Conservation (phyloP, 2,888 invertebrate genomes). For the Synanthedon myopaeformis region DNA sequence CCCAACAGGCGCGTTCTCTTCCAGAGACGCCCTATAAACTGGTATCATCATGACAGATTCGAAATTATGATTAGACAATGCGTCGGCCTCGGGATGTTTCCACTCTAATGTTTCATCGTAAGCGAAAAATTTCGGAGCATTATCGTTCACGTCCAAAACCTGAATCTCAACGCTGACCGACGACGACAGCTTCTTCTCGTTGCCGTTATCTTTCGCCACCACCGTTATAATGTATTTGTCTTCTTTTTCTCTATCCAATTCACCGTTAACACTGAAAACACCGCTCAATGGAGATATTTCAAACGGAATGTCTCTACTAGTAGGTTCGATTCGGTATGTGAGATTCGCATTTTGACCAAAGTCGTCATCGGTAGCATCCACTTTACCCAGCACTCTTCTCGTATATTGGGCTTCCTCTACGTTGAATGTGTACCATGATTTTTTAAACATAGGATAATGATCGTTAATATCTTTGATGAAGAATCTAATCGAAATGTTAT, state of each 20-base stretch:
- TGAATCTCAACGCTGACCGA: slow-evolving; percentile 84
- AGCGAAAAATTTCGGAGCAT: slow-evolving; percentile 82
- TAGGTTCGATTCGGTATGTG: slow-evolving; percentile 73
- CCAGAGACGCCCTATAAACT: slow-evolving; percentile 80
- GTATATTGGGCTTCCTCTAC: slow-evolving; percentile 83
- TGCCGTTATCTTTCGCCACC: slow-evolving; percentile 80
- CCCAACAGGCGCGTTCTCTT: slow-evolving; percentile 81
- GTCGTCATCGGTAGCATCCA: slow-evolving; percentile 84
- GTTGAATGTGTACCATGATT: slow-evolving; percentile 86
- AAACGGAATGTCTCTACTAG: slow-evolving; percentile 72
- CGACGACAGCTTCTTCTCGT: slow-evolving; percentile 72
- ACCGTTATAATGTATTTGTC: slow-evolving; percentile 79
- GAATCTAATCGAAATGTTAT: slow-evolving; percentile 77
- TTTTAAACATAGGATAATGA: slow-evolving; percentile 84
- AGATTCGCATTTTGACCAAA: slow-evolving; percentile 84
- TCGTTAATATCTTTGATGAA: slow-evolving; percentile 84
- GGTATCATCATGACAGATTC: slow-evolving; percentile 72
- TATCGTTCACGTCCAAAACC: slow-evolving; percentile 86
- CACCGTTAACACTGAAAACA: slow-evolving; percentile 78
- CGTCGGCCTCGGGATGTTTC: slow-evolving; percentile 58
- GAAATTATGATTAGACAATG: slow-evolving; percentile 61
- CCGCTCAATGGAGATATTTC: slow-evolving; percentile 77
- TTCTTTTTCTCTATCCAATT: slow-evolving; percentile 80
- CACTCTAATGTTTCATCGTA: slow-evolving; percentile 74
- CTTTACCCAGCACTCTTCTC: slow-evolving; percentile 77